Evolutionary conservation across 2,797 vertebrate genomes (phyloP), one percentile per base, ranked within the genome.

Genomic region (Ispidina lecontei): DNA sequence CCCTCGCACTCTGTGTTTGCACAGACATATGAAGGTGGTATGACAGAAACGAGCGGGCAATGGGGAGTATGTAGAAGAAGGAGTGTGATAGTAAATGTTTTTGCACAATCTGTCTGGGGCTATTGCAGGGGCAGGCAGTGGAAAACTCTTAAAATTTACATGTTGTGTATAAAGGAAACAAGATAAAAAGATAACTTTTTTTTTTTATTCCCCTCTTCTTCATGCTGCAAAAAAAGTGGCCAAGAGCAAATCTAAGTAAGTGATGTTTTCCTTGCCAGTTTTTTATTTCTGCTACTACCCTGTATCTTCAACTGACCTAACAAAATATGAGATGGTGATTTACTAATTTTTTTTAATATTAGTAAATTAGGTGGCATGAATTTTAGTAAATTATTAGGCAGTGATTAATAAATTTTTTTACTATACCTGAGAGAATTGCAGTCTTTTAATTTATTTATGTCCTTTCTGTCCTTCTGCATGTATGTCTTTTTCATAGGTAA

Each of bases 221-320:
- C 41, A 10, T 92, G 91, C 62, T 95, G 58, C 7, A 54, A 89
- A 19, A 2, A 2, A 20, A 22, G 99, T 99, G 97, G 99, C 99
- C 95, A 99, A 98, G 97, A 97, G 97, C 85, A 99, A 99, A 94
- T 98, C 99, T 70, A 99, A 99, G 99, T 99, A 98, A 99, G 99
- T 98, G 89, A 20, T 28, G 12, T 69, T 86, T 86, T 86, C 8
- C 28, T 90, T 9, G 18, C 18, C 8, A 4, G 11, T n/a, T 70
- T 39, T 29, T 52, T 12, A 28, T 81, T 72, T 55, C 31, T 62
- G 13, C 35, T 63, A 8, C n/a, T 10, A 29, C n/a, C 14, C n/a
- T 41, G 3, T 81, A 13, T 64, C 22, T 87, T 60, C 23, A 67
- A 26, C 11, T 33, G 46, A 29, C 29, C 29, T 75, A 17, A 43